Evolutionary conservation across 2,888 invertebrate species (phyloP).

Genomic region (Sinopyrophorus schimmeli): DNA sequence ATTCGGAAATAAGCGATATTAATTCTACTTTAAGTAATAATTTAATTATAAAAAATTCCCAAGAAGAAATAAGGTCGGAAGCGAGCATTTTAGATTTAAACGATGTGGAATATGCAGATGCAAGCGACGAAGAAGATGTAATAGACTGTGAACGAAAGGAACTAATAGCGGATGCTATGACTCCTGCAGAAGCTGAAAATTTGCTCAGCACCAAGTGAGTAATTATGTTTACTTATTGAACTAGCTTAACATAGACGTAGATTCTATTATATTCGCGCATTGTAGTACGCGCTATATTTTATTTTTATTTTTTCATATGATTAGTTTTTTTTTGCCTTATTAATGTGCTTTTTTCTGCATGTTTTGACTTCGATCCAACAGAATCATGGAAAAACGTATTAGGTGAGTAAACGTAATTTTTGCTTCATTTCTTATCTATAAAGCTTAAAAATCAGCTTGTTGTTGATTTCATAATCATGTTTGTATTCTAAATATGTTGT

Average conservation of each 20-base stretch:
- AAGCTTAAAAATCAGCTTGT: no score
- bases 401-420: slow-evolving; percentile 63
- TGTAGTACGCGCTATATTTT: slow-evolving; percentile 19
- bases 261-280: not conserved
- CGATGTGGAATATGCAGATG: slow-evolving; percentile 63
- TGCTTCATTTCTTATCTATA: slow-evolving; percentile 4
- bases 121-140: slow-evolving; percentile 56
- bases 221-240: not conserved
- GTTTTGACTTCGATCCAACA: slow-evolving; percentile 62
- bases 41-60: slow-evolving; percentile 16
- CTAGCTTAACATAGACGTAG: slow-evolving; percentile 14
- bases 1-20: slow-evolving; percentile 19
- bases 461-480: no score
- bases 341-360: slow-evolving; percentile 53
- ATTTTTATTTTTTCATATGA: slow-evolving; percentile 28
- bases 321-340: slow-evolving; percentile 37
- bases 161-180: slow-evolving; percentile 66
- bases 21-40: slow-evolving; percentile 13
- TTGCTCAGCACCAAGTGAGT: slow-evolving; percentile 81
- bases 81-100: slow-evolving; percentile 62
- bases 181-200: slow-evolving; percentile 86
- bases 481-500: no score
- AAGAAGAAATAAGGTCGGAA: slow-evolving; percentile 51
- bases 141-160: slow-evolving; percentile 45
- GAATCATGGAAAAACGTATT: slow-evolving; percentile 84